Evolutionary conservation across 2,888 invertebrate species (phyloP), one percentile per base, ranked within the genome.

Genomic region (Eristalis arbustorum): DNA sequence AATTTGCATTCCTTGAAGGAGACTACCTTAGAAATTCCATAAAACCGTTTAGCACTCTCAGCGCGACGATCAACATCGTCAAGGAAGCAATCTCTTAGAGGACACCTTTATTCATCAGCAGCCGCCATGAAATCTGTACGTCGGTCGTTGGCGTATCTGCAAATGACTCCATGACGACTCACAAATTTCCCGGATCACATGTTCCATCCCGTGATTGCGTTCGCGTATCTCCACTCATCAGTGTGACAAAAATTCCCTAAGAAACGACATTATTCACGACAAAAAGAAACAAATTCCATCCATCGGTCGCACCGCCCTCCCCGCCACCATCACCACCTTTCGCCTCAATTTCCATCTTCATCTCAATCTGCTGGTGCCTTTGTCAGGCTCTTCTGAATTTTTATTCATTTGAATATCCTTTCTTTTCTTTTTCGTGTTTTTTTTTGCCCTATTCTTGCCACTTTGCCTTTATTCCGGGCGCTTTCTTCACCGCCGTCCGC

Each of bases 401-500:
- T 75, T 67, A 87, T 83, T 83, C 87, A 83, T 87, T 82, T 87
- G 75, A 82, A 62, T 73, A 56, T 71, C 69, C 42, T 63, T 63
- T 59, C 42, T 63, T 63, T 59, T 71, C 37, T 56, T 75, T 49
- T 18, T 49, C 66, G 71, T 66, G 40, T 25, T 25, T 25, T 25
- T 25, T 25, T 3, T 25, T 28, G 6, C 49, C n/a, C 3, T 25
- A 2, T 25, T 25, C 25, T 25, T 28, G 6, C 49, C n/a, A 57
- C 34, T 23, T 63, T 81, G 59, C 34, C 23, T 73, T 72, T 56
- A 62, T 73, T 67, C 64, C 0, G 34, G 25, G 34, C 25, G 57
- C 22, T 73, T 82, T 42, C 61, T 57, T 71, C 62, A 18, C n/a
- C 42, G 42, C n/a, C 49, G 49, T 18, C 49, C 2, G n/a, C 49